Evolutionary conservation across 2,113 vertebrate species (phyloP), one percentile per base, ranked within the genome.

Genomic region (Kryptolebias marmoratus): DNA sequence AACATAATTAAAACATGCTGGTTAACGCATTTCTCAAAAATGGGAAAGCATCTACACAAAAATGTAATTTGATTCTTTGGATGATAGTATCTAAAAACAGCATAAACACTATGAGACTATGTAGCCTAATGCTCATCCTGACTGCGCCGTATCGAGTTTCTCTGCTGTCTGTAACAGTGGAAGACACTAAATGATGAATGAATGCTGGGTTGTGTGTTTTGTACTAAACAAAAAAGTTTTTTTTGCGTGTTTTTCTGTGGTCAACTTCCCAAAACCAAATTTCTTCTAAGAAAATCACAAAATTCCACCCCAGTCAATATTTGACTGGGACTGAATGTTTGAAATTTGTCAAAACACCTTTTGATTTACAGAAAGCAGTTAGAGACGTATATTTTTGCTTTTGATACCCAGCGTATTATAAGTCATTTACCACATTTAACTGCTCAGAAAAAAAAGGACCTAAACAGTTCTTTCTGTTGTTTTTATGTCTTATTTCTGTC

Each of bases 101-200:
- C 42, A 44, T 55, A 16, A 55, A 49, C 32, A 47, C 48, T n/a
- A 27, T 28, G 12, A 31, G 67, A 45, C 32, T 27, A 63, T 44
- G 36, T 54, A 71, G 13, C 75, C 0, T 64, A 1, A 27, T 12
- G 65, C 44, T 62, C 64, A 30, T 31, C 53, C 47, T 82, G 66
- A 57, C 78, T 47, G 54, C 8, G 47, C 61, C 2, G 28, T 84
- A 74, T 85, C 79, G 64, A 62, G 77, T 85, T 82, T 57, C 76
- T 0, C 75, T 45, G 11, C 75, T 57, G 66, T 76, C 72, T 85
- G 89, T 81, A 77, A 86, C 84, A 32, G 27, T 59, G 65, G 69
- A 88, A 77, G 64, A 63, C 55, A 12, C 80, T 90, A 79, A 92
- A 92, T 88, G 80, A 90, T 92, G 82, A 90, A 92, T 90, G 89